A percentile compares a stretch with the other conserved stretches of the same genome.
These are phyloP conservation scores for Metalampra italica DNA, from an alignment of 2,888 invertebrate species.

Conservation along the genomic window DNA sequence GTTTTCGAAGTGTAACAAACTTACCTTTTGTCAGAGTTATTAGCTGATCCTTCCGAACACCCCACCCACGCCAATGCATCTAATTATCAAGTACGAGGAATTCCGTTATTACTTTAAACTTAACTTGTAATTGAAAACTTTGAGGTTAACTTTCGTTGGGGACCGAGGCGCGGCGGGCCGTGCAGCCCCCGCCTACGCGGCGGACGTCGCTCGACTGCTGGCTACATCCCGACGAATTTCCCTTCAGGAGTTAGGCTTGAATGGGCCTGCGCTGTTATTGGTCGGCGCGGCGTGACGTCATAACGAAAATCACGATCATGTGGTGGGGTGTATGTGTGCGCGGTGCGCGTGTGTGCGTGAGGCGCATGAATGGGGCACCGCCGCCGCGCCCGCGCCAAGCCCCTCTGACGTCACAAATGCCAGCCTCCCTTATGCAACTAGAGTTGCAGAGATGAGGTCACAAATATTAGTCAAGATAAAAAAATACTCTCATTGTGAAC, in stretches of 20 bases:
- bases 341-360: constrained; percentile 29
- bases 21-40: too few species aligned
- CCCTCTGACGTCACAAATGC: constrained; percentile 60
- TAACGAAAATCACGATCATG: constrained; percentile 81
- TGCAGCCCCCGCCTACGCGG: constrained; percentile 36
- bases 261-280: constrained; percentile 83
- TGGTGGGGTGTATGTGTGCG: constrained; percentile 44
- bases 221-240: constrained; percentile 72
- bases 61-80: too few species aligned
- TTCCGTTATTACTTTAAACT: too few species aligned
- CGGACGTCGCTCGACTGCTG: constrained; percentile 67
- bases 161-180: constrained; percentile 1
- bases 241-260: constrained; percentile 81
- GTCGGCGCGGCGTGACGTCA: constrained; percentile 83
- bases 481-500: too few species aligned
- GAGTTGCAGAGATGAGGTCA: background rate
- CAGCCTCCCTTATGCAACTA: constrained; percentile 60
- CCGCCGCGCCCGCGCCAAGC: constrained; percentile 67
- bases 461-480: too few species aligned
- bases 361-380: constrained; percentile 58
- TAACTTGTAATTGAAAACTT: constrained; percentile 4
- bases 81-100: too few species aligned
- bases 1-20: too few species aligned
- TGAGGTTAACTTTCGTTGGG: constrained; percentile 7
- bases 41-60: too few species aligned